phyloP scores from a whole-genome alignment of 2,113 vertebrate species.

The Elachura formosa region DNA sequence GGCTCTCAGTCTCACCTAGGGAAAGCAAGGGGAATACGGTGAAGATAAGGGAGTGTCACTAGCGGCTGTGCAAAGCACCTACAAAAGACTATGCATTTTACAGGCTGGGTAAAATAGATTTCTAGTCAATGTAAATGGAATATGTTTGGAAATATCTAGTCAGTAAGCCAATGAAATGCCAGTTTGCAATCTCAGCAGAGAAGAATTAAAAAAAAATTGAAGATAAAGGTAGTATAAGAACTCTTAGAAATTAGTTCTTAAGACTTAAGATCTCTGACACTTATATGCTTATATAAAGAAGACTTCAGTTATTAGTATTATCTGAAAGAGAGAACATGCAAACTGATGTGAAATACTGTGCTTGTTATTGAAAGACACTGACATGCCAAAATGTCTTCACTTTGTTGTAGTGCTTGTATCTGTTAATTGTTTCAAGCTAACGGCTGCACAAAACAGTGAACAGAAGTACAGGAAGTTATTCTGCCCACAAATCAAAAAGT shows the following conservation, averaged over 20 bases:
- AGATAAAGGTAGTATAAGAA: background rate
- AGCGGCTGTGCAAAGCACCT: background rate
- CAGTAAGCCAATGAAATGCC: background rate
- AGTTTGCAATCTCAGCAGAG: background rate
- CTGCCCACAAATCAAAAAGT: background rate
- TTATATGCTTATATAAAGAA: conserved; percentile 5
- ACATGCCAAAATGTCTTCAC: background rate
- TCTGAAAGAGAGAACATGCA: conserved; percentile 43
- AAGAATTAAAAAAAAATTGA: background rate
- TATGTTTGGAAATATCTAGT: background rate
- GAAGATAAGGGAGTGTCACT: background rate
- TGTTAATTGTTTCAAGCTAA: background rate
- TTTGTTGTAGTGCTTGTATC: background rate
- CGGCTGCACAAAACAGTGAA: background rate
- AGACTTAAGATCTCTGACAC: background rate
- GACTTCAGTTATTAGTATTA: conserved; percentile 3
- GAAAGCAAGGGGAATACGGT: background rate
- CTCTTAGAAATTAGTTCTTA: background rate
- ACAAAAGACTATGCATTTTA: background rate
- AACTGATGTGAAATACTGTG: conserved; percentile 49
- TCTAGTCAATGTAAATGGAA: background rate
- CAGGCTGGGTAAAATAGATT: background rate
- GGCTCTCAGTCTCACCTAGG: background rate
- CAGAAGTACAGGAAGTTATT: background rate
- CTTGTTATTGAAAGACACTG: conserved; percentile 2